Evolutionary conservation across 53 echinoderm and acorn worm genomes (phyloP).

Genomic region (Temnopleurus reevesii): DNA sequence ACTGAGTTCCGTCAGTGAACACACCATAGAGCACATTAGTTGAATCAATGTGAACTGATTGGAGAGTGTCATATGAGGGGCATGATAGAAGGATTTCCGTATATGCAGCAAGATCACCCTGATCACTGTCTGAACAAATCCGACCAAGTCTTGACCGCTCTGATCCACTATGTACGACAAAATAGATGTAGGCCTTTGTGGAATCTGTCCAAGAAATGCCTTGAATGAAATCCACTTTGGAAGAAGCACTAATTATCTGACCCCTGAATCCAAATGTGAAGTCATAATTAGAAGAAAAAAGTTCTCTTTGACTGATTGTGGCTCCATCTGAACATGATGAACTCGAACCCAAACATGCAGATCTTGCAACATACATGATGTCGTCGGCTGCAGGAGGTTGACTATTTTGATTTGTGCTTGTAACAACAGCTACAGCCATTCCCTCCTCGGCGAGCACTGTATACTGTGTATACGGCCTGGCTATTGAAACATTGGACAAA

Average conservation of each 20-base stretch:
- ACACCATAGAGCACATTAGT: neutral
- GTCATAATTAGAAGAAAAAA: neutral
- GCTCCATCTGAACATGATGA: too few species aligned
- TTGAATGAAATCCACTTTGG: neutral
- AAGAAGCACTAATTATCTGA: neutral
- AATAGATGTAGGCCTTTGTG: neutral
- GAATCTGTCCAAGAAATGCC: conserved; percentile 17
- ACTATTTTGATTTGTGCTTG: neutral
- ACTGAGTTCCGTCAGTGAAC: neutral
- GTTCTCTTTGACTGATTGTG: neutral
- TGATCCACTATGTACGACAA: neutral
- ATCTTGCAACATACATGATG: neutral
- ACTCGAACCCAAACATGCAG: too few species aligned
- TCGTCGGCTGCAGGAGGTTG: neutral
- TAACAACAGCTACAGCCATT: neutral
- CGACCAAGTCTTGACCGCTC: neutral
- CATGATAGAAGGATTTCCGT: neutral
- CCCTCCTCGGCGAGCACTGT: neutral
- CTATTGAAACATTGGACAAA: neutral
- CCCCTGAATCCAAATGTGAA: neutral
- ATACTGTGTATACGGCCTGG: neutral
- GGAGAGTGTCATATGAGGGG: neutral
- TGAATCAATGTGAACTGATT: neutral
- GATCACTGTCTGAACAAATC: neutral
- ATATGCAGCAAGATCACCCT: neutral